phyloP scores from a whole-genome alignment of 1,140 invertebrate species.

The Paraescarpia echinospica region DNA sequence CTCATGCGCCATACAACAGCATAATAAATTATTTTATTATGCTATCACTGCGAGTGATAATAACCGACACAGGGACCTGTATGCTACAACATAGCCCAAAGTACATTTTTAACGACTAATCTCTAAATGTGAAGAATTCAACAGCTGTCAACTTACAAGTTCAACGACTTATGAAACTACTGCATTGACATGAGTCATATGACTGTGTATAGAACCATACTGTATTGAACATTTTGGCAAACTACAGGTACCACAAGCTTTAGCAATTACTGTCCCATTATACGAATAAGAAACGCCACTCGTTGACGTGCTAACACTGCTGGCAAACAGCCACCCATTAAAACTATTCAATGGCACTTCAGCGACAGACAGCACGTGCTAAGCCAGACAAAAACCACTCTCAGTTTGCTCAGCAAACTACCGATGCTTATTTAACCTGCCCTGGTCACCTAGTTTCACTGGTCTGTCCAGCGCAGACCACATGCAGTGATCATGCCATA shows the following conservation, averaged over 20 bases:
- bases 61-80: not conserved
- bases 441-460: not conserved
- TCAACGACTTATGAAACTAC: not conserved
- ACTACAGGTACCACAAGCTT: constrained; percentile 45
- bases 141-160: not conserved
- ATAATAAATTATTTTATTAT: too few relatives aligned
- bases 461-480: not conserved
- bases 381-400: too few relatives aligned
- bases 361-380: not conserved
- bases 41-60: too few relatives aligned
- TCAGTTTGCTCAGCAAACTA: not conserved
- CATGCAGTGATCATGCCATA: too few relatives aligned
- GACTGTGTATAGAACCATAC: not conserved
- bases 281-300: not conserved
- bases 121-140: not conserved
- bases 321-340: not conserved
- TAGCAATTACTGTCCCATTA: constrained; percentile 7
- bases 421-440: not conserved
- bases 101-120: not conserved
- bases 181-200: not conserved
- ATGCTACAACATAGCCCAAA: not conserved
- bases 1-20: too few relatives aligned
- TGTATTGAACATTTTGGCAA: not conserved
- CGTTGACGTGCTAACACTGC: not conserved
- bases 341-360: not conserved